Conservation (phyloP, 2,888 invertebrate species). For the Lasioglossum zephyrum region DNA sequence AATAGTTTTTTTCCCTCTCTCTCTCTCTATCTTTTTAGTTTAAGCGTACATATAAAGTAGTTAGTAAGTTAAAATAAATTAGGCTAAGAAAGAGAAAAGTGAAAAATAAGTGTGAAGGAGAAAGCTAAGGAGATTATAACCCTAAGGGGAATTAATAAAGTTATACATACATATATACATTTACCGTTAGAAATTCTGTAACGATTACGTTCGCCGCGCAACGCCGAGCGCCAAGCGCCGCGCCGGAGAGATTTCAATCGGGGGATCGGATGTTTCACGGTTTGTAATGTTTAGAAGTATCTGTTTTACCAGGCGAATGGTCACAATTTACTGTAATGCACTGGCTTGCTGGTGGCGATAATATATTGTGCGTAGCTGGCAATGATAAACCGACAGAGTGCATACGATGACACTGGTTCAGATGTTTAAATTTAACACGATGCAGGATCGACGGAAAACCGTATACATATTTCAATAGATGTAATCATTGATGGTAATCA, state of each 20-base stretch:
- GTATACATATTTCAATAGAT: neutral
- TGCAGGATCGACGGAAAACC: slow-evolving; percentile 28
- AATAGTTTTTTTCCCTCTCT: too few species aligned
- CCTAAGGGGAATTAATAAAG: too few species aligned
- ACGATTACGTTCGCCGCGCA: neutral
- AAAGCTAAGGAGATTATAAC: too few species aligned
- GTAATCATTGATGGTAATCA: neutral
- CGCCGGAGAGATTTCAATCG: neutral
- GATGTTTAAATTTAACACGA: slow-evolving; percentile 42
- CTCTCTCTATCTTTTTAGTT: too few species aligned
- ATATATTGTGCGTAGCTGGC: slow-evolving; percentile 43
- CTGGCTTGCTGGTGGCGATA: slow-evolving; percentile 38
- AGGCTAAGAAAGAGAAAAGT: too few species aligned
- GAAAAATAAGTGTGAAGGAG: too few species aligned
- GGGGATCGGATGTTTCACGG: neutral
- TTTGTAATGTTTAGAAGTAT: slow-evolving; percentile 13
- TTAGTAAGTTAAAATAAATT: too few species aligned
- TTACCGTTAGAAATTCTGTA: neutral
- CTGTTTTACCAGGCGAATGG: slow-evolving; percentile 13
- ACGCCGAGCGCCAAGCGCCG: too few species aligned
- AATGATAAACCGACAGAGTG: slow-evolving; percentile 47
- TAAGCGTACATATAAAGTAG: too few species aligned
- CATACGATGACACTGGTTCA: slow-evolving; percentile 14
- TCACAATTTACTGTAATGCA: slow-evolving; percentile 30
- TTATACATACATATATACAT: neutral